Conservation (phyloP, 2,888 invertebrate species). For the Cerastis leucographa region DNA sequence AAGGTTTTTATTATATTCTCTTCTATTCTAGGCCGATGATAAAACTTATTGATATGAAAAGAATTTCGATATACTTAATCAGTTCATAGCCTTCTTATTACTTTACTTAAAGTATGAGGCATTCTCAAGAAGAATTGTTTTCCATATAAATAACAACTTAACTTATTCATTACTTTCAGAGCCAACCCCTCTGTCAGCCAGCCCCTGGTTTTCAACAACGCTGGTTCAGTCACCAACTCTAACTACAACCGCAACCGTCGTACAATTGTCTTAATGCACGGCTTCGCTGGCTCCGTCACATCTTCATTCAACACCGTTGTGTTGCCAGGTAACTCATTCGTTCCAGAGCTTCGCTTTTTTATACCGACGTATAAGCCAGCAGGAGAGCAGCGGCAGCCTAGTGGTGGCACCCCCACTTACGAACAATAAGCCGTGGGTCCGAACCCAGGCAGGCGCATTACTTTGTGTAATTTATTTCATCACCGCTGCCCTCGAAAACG, state of each 20-base stretch:
- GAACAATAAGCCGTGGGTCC: too few relatives aligned
- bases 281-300: constrained; percentile 51
- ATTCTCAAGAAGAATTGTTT: not conserved
- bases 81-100: not conserved
- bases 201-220: constrained; percentile 42
- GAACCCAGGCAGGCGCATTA: too few relatives aligned
- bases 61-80: too few relatives aligned
- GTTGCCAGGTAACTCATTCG: constrained; percentile 48
- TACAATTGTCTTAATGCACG: constrained; percentile 58
- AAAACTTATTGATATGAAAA: too few relatives aligned
- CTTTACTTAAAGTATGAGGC: not conserved
- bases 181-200: constrained; percentile 51
- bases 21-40: too few relatives aligned
- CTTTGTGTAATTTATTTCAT: too few relatives aligned
- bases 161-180: constrained; percentile 16
- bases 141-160: not conserved
- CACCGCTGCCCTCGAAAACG: too few relatives aligned
- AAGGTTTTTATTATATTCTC: too few relatives aligned
- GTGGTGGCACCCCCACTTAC: too few relatives aligned
- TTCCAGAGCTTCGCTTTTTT: too few relatives aligned
- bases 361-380: too few relatives aligned
- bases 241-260: constrained; percentile 37
- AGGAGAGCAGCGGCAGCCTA: too few relatives aligned
- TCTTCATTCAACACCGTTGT: constrained; percentile 56
- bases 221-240: constrained; percentile 22